phyloP scores from a whole-genome alignment of 1,140 invertebrate genomes.

The Hyles euphorbiae region DNA sequence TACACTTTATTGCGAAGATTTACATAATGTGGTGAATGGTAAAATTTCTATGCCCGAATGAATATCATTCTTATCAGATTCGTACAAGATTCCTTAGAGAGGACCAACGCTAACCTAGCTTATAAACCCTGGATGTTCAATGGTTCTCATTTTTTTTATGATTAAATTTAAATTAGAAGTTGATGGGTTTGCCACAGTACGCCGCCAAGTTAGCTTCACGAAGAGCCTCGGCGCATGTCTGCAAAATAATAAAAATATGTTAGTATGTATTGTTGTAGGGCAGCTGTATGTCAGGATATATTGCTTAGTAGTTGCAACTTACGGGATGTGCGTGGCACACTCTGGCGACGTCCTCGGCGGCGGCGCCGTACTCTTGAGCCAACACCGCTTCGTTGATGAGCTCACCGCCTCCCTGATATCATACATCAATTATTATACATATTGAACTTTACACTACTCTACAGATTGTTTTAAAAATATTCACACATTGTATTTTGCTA shows the following conservation, averaged over 20 bases:
- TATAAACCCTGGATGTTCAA: slow-evolving; percentile 17
- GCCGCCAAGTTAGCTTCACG: slow-evolving; percentile 97
- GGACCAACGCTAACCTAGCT: slow-evolving; percentile 21
- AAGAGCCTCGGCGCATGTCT: slow-evolving; percentile 98
- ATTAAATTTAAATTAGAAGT: slow-evolving; percentile 81
- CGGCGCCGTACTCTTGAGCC: slow-evolving; percentile 99
- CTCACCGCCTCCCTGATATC: slow-evolving; percentile 88
- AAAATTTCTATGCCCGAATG: too few species aligned
- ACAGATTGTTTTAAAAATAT: too few species aligned
- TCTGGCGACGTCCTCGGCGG: slow-evolving; percentile 97
- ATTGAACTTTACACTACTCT: too few species aligned
- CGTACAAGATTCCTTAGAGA: slow-evolving; percentile 55
- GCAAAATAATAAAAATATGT: slow-evolving; percentile 42
- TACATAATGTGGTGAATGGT: background rate
- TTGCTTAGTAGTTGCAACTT: slow-evolving; percentile 58
- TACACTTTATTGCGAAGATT: background rate
- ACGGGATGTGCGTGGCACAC: slow-evolving; percentile 99
- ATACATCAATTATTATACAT: too few species aligned
- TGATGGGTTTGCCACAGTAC: slow-evolving; percentile 98
- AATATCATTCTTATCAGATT: slow-evolving; percentile 47
- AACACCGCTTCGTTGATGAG: slow-evolving; percentile 98
- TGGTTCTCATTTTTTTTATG: slow-evolving; percentile 29
- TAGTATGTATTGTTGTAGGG: background rate
- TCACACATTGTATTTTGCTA: too few species aligned
- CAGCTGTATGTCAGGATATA: too few species aligned